Percentiles rank a stretch among this genome's conserved stretches.
Evolutionary conservation across 2,888 invertebrate genomes (phyloP).

Genomic region (Coremacera marginata): DNA sequence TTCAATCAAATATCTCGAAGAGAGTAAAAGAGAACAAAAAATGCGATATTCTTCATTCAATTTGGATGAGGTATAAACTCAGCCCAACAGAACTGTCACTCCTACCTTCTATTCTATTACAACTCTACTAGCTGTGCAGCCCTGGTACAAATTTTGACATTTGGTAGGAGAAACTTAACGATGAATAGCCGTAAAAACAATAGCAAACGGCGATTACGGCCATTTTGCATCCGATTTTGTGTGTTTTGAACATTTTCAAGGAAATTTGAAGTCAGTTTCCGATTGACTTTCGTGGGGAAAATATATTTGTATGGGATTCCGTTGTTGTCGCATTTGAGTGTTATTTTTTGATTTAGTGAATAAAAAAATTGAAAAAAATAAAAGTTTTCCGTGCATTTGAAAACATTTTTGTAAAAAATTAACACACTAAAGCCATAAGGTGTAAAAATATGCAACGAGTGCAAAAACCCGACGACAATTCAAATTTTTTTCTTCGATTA

Average conservation of each 20-base stretch:
- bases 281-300: conserved; percentile 22
- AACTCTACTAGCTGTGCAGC: neutral
- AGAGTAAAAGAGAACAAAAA: no score
- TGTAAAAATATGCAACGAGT: neutral
- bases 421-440: neutral
- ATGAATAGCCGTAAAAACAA: conserved; percentile 13
- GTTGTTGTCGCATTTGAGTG: conserved; percentile 6
- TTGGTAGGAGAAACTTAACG: conserved; percentile 16
- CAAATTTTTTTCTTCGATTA: conserved; percentile 4
- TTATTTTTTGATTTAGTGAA: neutral
- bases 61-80: no score
- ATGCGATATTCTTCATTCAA: no score
- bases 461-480: neutral
- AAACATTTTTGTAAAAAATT: neutral
- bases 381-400: neutral
- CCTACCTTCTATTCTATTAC: no score
- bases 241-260: no score
- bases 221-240: conserved; percentile 19
- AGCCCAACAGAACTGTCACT: no score
- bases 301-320: neutral
- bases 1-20: no score
- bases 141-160: neutral
- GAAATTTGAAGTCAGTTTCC: conserved; percentile 32
- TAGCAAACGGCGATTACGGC: conserved; percentile 27
- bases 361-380: neutral